These are phyloP conservation scores for Podarcis siculus DNA, from an alignment of 2,797 vertebrate species.

Conservation along the genomic window DNA sequence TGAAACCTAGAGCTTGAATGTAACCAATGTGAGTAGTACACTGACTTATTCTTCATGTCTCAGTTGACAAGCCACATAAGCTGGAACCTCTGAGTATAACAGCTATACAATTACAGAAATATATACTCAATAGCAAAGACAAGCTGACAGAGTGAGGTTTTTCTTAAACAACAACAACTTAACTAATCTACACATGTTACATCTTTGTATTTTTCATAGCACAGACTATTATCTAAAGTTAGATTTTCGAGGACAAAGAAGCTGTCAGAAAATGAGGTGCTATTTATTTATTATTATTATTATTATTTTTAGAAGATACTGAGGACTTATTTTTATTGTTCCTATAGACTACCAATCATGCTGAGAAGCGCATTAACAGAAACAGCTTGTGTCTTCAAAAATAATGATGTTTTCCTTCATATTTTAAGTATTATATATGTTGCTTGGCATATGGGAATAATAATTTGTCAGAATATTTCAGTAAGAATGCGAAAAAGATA, in stretches of 20 bases:
- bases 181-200: background rate
- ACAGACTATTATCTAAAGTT: background rate
- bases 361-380: background rate
- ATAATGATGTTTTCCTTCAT: background rate
- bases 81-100: background rate
- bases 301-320: background rate
- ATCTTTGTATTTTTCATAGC: background rate
- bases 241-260: background rate
- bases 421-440: background rate
- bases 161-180: background rate
- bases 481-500: conserved; percentile 1
- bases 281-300: background rate
- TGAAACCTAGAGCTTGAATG: background rate
- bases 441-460: background rate
- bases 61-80: background rate
- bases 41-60: background rate
- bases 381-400: conserved; percentile 18
- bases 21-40: background rate
- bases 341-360: background rate
- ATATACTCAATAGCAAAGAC: background rate
- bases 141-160: background rate
- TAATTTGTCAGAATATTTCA: conserved; percentile 20
- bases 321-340: background rate
- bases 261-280: background rate
- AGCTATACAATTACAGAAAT: background rate